Evolutionary conservation across 2,888 invertebrate species (phyloP), one percentile per base, ranked within the genome.

Genomic region (Orthosia cruda): DNA sequence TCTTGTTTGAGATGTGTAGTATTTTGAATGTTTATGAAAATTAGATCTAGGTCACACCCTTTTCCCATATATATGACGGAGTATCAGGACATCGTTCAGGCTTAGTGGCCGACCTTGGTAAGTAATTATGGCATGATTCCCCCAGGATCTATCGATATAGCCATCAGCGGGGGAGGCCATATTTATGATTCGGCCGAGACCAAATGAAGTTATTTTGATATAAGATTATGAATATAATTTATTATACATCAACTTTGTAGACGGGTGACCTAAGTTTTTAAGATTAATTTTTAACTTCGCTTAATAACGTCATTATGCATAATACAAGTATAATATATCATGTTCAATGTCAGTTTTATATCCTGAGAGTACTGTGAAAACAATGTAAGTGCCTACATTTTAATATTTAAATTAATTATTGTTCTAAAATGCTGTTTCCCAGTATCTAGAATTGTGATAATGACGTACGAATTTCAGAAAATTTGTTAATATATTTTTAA

Each of bases 111-210:
- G 40, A 23, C 63, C 45, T 75, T 54, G 45, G 54, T 5, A 59
- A 40, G 40, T 82, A 82, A 77, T 54, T 66, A 62, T 77, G 65
- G 63, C 32, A 80, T 12, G 13, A 77, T 66, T 70, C 79, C 59
- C 83, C 83, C 72, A 64, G 72, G 72, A 83, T 61, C 50, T 67
- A 67, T 68, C 49, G 79, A 67, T 79, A 59, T 83, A 79, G 63
- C 63, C 16, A 57, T 49, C 71, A 54, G 71, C 62, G 80, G 69
- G 82, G 77, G 79, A 77, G 52, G 52, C 11, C 20, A 47, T 45
- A 45, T 69, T 61, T 52, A 40, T 76, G 7, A 61, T 50, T 47
- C 47, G 49, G 26, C 54, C 52, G 50, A 47, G 4, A 54, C 54
- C 15, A 49, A 63, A 63, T 57, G 0, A 20, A 71, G 20, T 32